phyloP scores from a whole-genome alignment of 1,140 invertebrate species.

The Brachionus plicatilis region DNA sequence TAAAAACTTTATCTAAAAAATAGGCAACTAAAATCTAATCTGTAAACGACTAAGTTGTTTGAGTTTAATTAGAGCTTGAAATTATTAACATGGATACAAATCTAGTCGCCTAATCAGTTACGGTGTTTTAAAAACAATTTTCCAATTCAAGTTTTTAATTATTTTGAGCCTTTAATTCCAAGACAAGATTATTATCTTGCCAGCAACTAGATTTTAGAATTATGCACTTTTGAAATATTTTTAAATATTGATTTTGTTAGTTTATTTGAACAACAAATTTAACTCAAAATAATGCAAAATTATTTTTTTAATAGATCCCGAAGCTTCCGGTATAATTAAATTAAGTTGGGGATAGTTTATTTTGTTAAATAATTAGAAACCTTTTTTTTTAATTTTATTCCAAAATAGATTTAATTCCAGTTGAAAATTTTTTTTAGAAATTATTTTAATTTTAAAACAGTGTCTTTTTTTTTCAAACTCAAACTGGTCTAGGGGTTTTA shows the following conservation, averaged over 20 bases:
- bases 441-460: no score
- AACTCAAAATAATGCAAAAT: no score
- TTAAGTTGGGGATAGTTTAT: no score
- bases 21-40: conserved; percentile 27
- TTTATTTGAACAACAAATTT: background rate
- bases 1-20: conserved; percentile 23
- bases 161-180: background rate
- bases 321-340: no score
- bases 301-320: no score
- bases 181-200: background rate
- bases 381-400: background rate
- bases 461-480: no score
- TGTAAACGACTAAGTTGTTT: conserved; percentile 6
- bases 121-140: background rate
- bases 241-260: background rate
- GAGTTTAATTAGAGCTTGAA: conserved; percentile 33
- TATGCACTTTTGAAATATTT: background rate
- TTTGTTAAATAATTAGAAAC: background rate
- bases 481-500: no score
- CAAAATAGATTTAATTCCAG: background rate
- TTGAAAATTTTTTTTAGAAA: no score
- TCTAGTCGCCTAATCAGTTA: conserved; percentile 11
- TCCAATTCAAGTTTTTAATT: background rate
- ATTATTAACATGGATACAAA: conserved; percentile 7
- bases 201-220: background rate